A percentile compares a stretch with the other conserved stretches of the same genome.
phyloP scores from a whole-genome alignment of 2,888 invertebrate genomes.

The Bombylius discolor region DNA sequence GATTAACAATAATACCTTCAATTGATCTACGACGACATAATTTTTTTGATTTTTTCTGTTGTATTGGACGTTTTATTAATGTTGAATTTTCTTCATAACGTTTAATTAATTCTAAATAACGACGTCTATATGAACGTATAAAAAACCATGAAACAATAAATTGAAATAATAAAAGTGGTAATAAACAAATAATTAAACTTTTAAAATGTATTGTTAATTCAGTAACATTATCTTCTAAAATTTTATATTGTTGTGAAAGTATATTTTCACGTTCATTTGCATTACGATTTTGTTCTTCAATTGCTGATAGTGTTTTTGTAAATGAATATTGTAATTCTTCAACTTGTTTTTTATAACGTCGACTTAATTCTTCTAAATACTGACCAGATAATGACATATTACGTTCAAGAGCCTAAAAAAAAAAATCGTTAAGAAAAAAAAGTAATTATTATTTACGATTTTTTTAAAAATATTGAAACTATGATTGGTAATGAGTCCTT shows the following conservation, averaged over 20 bases:
- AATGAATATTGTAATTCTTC: constrained; percentile 84
- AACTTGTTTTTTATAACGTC: constrained; percentile 89
- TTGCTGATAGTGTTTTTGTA: constrained; percentile 60
- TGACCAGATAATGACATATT: constrained; percentile 95
- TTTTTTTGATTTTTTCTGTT: constrained; percentile 8
- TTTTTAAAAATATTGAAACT: too few species aligned
- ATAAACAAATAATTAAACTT: constrained; percentile 16
- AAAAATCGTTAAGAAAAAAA: not conserved
- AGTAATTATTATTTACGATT: not conserved
- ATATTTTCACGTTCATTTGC: constrained; percentile 63
- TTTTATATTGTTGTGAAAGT: constrained; percentile 63
- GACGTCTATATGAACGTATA: not conserved
- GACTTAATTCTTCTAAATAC: constrained; percentile 90
- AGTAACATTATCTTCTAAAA: constrained; percentile 50
- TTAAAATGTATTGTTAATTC: constrained; percentile 48
- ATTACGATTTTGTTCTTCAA: constrained; percentile 57
- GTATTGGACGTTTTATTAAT: constrained; percentile 10
- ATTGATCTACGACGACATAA: constrained; percentile 47
- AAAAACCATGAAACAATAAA: constrained; percentile 6
- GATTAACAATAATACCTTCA: constrained; percentile 42
- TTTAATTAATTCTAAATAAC: constrained; percentile 1
- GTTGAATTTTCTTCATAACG: constrained; percentile 4
- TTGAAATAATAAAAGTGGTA: constrained; percentile 6
- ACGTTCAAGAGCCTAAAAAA: constrained; percentile 70
- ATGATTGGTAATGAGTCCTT: too few species aligned